These are phyloP conservation scores for Eulemur coronatus DNA, from an alignment of 2,797 vertebrate species.

Conservation along the genomic window DNA sequence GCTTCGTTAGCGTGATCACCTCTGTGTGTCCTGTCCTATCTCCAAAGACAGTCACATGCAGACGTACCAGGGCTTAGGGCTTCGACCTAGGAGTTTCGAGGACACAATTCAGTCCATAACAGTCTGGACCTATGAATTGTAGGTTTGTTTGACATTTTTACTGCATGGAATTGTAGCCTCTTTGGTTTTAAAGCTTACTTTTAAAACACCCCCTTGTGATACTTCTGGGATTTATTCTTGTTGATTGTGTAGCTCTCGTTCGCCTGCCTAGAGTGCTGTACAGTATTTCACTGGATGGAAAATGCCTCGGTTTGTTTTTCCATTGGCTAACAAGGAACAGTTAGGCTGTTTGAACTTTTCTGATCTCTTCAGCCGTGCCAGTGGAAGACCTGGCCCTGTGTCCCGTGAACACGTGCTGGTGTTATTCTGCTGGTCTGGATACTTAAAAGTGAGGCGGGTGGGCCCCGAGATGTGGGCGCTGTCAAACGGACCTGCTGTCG, in stretches of 20 bases:
- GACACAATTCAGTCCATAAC: fast-evolving
- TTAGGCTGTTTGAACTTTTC: not conserved
- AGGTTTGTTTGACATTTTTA: not conserved
- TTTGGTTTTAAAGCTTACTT: not conserved
- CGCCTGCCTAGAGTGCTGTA: not conserved
- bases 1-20: fast-evolving
- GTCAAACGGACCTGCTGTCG: not conserved
- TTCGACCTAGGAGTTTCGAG: not conserved
- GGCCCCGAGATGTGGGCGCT: fast-evolving
- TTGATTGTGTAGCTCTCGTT: fast-evolving
- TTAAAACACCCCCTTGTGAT: not conserved
- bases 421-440: not conserved
- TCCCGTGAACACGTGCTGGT: not conserved
- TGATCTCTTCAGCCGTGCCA: not conserved
- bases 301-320: not conserved
- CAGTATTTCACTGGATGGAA: too few species aligned
- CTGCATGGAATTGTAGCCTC: not conserved
- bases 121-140: fast-evolving
- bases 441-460: fast-evolving
- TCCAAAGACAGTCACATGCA: fast-evolving
- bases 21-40: not conserved
- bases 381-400: not conserved
- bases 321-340: not conserved
- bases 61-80: fast-evolving
- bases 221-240: too few species aligned